These are phyloP conservation scores for Chiloscyllium punctatum DNA, from an alignment of 2,797 vertebrate species.

Conservation along the genomic window DNA sequence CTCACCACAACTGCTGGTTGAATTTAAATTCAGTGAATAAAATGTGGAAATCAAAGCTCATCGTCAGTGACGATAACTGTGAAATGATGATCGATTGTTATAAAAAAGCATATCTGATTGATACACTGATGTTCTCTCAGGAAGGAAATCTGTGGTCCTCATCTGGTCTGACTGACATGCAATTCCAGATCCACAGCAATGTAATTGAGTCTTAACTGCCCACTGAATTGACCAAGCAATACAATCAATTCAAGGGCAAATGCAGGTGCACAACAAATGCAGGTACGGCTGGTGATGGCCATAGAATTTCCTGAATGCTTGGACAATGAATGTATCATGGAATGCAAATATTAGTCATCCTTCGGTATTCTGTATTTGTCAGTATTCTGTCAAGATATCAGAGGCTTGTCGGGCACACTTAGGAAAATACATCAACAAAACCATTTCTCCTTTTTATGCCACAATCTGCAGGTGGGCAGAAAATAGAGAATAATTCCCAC, in stretches of 20 bases:
- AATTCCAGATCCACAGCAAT: too few species aligned
- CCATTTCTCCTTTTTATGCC: background rate
- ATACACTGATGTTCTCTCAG: too few species aligned
- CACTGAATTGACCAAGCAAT: background rate
- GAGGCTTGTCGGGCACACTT: background rate
- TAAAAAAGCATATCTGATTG: too few species aligned
- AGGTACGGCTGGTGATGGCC: background rate
- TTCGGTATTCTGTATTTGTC: background rate
- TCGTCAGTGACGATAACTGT: too few species aligned
- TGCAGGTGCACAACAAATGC: background rate
- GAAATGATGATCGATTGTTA: too few species aligned
- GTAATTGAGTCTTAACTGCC: background rate
- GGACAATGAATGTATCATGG: background rate
- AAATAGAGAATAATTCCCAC: background rate
- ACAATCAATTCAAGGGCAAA: background rate
- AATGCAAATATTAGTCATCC: background rate
- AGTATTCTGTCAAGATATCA: background rate
- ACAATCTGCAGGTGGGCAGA: background rate
- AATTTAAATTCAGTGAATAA: too few species aligned
- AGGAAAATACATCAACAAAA: too few species aligned
- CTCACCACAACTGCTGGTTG: too few species aligned
- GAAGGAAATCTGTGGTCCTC: too few species aligned
- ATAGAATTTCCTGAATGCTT: background rate
- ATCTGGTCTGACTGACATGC: too few species aligned
- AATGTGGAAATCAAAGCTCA: too few species aligned